Base-by-base conservation (phyloP, 2,888 invertebrate species). In the Pterostichus niger region DNA sequence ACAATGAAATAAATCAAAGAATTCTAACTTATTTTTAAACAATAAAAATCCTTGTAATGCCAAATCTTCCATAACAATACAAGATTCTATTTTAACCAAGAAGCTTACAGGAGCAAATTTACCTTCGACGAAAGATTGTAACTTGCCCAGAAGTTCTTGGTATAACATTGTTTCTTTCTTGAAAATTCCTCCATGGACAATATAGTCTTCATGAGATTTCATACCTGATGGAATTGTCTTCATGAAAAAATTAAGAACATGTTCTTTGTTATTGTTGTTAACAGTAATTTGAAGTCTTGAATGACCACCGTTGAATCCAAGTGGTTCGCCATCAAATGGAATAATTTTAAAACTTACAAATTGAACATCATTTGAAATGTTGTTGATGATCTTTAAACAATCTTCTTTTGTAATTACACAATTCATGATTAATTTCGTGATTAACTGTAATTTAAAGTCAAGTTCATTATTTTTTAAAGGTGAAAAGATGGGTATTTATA, bases 181-280 rank as follows among this genome's bases (percentile, higher is more conserved):
- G 84, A 93, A 92, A 0, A 92, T 90, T 0, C 91, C 91, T 82
- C 90, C 89, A 24, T 90, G 87, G 59, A 89, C 88, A 0, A 92
- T 85, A 84, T 92, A 92, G 2, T 90, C 90, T 85, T 91, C 91
- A 86, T 91, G 92, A 11, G 85, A 85, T 11, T 88, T 87, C 76
- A 93, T 90, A 11, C 73, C 54, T 82, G 89, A 89, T 0, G 94
- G 94, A 73, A 93, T 88, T 6, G 92, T 90, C 88, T 95, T 95
- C 0, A 93, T 88, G 86, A 95, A 95, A 84, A 93, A 92, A 24
- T 87, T 87, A 0, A 89, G 56, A 17, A 77, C 75, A 64, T 24
- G 71, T 64, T 61, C 44, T 84, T 46, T 77, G 33, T 83, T 77
- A 17, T 40, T 24, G 46, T 52, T 81, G 5, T 52, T 78, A 79